Evolutionary conservation across 2,113 vertebrate genomes (phyloP), one percentile per base, ranked within the genome.

Genomic region (Perca fluviatilis): DNA sequence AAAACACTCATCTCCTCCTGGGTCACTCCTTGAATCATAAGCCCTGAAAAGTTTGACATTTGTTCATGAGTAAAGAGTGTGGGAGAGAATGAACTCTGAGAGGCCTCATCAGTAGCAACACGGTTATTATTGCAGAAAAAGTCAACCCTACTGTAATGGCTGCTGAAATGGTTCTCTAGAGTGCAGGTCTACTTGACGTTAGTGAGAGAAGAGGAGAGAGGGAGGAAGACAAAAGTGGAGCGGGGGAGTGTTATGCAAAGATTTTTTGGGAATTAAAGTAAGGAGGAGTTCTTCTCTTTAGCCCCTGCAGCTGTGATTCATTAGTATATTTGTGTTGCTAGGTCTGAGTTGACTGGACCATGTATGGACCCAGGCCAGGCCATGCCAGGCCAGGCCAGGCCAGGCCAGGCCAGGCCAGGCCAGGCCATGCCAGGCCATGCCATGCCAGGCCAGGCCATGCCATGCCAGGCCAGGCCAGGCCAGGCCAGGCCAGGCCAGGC

Each of bases 321-420:
- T 91, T 89, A 88, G 74, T 84, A 76, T 89, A 89, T 92, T 92
- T 87, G 86, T 87, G 80, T 89, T 92, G 88, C 79, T 84, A 68
- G 74, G 63, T 87, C 88, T 89, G 78, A 92, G 80, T 72, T 82
- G 85, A 86, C 87, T 89, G 82, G 80, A 88, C 62, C 76, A 70
- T 71, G 74, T 43, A 71, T 83, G 81, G 79, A 87, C 23, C 68
- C 60, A 3, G 80, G 60, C 84, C 77, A 27, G 27, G 27, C 27
- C 27, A 27, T 2, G 27, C 27, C 27, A 27, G 27, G 27, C 27
- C 27, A 27, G 27, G 27, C 68, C 60, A 3, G 80, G 60, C 84
- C 77, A 78, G 84, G 53, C 78, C 77, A 79, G 80, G 72, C 75
- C 46, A 62, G 66, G n/a, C n/a, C n/a, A 27, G 27, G 27, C 27